These are phyloP conservation scores for Clarias magur DNA, from an alignment of 2,113 vertebrate genomes.

Conservation along the genomic window DNA sequence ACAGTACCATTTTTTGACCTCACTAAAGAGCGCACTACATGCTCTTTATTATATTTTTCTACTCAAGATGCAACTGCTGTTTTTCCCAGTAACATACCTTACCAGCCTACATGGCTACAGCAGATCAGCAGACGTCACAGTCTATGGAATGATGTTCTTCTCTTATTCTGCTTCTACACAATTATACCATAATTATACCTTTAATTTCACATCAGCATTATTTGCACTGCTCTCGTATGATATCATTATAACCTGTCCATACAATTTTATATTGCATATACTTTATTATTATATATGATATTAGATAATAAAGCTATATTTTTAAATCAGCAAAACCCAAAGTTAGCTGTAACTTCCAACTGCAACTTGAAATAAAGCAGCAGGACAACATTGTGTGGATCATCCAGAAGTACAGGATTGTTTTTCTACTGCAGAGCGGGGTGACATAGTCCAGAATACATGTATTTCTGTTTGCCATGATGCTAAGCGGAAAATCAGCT, in stretches of 20 bases:
- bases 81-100: neutral
- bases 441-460: constrained; percentile 15
- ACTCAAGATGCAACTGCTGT: neutral
- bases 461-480: neutral
- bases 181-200: neutral
- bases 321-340: neutral
- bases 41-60: neutral
- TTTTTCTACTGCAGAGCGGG: neutral
- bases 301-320: neutral
- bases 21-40: neutral
- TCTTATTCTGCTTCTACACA: neutral
- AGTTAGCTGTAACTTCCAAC: neutral
- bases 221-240: neutral
- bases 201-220: neutral
- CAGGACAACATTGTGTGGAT: neutral
- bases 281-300: neutral
- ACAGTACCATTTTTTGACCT: neutral
- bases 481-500: neutral
- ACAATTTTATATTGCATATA: neutral
- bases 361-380: neutral
- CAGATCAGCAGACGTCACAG: neutral
- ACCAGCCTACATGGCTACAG: neutral
- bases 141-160: neutral
- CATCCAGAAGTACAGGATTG: neutral
- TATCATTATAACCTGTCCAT: neutral